Conservation (phyloP, 2,113 vertebrate genomes). For the Sapajus apella region DNA sequence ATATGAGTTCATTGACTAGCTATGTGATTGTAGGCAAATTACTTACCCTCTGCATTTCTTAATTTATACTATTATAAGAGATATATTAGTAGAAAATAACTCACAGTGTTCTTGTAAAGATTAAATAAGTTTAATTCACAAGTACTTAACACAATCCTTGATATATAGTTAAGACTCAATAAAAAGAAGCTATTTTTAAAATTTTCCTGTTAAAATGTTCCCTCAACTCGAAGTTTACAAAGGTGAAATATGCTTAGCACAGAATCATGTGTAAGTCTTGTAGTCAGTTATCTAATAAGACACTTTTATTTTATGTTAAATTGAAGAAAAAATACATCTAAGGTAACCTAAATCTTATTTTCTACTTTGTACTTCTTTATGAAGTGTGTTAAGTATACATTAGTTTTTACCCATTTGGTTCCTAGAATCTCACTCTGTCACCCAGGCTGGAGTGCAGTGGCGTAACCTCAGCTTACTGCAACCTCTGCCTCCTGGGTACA, state of each 20-base stretch:
- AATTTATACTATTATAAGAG: neutral
- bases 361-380: neutral
- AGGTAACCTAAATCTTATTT: neutral
- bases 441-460: too few species aligned
- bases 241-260: neutral
- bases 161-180: neutral
- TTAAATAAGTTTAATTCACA: neutral
- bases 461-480: too few species aligned
- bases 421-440: too few species aligned
- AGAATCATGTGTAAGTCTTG: neutral
- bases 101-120: neutral
- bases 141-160: neutral
- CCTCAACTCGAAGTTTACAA: neutral
- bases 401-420: neutral
- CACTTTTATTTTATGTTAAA: slow-evolving; percentile 4
- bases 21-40: slow-evolving; percentile 6
- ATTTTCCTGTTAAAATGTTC: neutral
- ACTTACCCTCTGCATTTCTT: neutral
- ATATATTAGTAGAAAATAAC: slow-evolving; percentile 24
- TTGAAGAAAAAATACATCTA: neutral
- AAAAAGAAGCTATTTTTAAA: neutral
- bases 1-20: neutral
- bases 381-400: neutral
- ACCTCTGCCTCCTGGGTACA: too few species aligned
- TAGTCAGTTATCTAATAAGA: neutral